These are phyloP conservation scores for Euwallacea fornicatus DNA, from an alignment of 1,140 invertebrate species.

Conservation along the genomic window DNA sequence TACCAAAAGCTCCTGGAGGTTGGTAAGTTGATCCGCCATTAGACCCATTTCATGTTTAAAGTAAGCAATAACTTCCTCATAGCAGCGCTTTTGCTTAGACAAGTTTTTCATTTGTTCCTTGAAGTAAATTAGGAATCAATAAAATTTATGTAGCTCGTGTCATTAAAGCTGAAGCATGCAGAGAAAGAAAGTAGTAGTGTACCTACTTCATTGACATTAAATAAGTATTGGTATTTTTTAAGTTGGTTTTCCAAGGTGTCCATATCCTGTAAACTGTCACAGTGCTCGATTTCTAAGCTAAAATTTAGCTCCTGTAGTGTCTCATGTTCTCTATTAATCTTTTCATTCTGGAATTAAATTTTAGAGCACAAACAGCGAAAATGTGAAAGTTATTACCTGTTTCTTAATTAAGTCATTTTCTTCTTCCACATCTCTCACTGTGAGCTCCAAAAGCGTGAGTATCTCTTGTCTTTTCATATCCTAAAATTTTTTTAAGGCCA, in stretches of 20 bases:
- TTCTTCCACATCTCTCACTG: slow-evolving; percentile 31
- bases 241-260: slow-evolving; percentile 46
- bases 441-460: slow-evolving; percentile 6
- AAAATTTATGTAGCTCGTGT: background rate
- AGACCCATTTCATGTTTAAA: slow-evolving; percentile 46
- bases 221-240: slow-evolving; percentile 47
- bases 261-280: slow-evolving; percentile 47
- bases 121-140: slow-evolving; percentile 2
- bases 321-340: slow-evolving; percentile 36
- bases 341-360: slow-evolving; percentile 24
- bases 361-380: background rate
- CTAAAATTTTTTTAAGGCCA: background rate
- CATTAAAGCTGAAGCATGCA: slow-evolving; percentile 12
- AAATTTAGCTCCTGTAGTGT: slow-evolving; percentile 46
- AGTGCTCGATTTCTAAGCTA: slow-evolving; percentile 48
- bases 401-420: slow-evolving; percentile 24
- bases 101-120: slow-evolving; percentile 42
- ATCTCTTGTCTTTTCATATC: slow-evolving; percentile 27
- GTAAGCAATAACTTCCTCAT: slow-evolving; percentile 44
- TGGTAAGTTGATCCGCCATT: slow-evolving; percentile 44
- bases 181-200: slow-evolving; percentile 9
- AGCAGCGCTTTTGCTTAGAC: slow-evolving; percentile 42
- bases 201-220: slow-evolving; percentile 43
- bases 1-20: slow-evolving; percentile 45
- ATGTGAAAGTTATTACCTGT: slow-evolving; percentile 11